phyloP scores from a whole-genome alignment of 2,797 vertebrate species.

The Sebastolobus altivelis region DNA sequence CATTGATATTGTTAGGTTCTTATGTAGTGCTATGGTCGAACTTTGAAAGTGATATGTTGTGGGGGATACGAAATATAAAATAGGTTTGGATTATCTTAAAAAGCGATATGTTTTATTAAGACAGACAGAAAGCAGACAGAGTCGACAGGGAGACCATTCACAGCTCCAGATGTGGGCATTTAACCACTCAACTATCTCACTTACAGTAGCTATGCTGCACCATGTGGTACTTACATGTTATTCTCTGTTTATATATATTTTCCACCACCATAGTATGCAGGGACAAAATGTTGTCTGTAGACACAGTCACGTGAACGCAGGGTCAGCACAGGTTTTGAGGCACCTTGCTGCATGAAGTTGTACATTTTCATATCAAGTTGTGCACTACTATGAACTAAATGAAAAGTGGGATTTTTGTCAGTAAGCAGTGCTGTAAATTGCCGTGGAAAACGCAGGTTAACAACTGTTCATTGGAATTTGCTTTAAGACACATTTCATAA shows the following conservation, averaged over 20 bases:
- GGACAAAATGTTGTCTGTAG: slow-evolving; percentile 21
- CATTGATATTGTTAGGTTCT: background rate
- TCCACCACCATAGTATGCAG: background rate
- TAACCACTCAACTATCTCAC: slow-evolving; percentile 3
- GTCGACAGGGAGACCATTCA: background rate
- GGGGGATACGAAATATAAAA: background rate
- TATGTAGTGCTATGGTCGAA: background rate
- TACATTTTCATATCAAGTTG: background rate
- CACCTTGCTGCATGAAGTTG: background rate
- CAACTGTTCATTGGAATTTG: background rate
- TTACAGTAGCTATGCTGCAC: background rate
- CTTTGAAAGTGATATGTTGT: background rate
- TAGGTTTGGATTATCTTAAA: background rate
- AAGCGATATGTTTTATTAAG: background rate
- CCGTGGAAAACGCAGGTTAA: background rate
- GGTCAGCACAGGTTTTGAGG: background rate
- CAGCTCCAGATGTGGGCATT: background rate
- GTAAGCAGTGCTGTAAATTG: background rate
- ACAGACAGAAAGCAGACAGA: background rate
- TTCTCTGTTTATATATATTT: slow-evolving; percentile 14
- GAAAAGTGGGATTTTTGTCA: background rate
- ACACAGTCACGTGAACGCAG: slow-evolving; percentile 4
- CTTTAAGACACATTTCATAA: background rate
- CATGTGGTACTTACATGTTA: background rate
- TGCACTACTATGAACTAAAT: too few species aligned